phyloP scores from a whole-genome alignment of 2,797 vertebrate species.

The Pipistrellus kuhlii region DNA sequence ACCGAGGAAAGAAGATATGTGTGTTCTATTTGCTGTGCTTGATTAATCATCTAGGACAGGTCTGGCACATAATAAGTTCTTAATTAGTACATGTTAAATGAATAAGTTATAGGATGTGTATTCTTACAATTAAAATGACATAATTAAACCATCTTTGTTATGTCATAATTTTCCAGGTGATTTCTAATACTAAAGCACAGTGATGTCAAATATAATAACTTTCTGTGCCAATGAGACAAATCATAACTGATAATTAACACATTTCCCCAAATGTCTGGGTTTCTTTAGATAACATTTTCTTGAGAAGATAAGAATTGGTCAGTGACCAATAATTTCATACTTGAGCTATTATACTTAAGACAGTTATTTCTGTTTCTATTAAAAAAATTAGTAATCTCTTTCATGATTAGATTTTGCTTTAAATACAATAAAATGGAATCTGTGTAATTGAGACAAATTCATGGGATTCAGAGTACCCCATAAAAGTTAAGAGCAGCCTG shows the following conservation, averaged over 20 bases:
- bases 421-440: background rate
- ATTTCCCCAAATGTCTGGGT: background rate
- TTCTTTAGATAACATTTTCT: conserved; percentile 38
- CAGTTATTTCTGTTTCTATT: conserved; percentile 16
- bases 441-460: background rate
- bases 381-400: background rate
- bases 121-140: conserved; percentile 18
- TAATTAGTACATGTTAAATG: background rate
- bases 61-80: background rate
- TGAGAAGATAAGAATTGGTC: background rate
- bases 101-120: background rate
- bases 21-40: background rate
- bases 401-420: conserved; percentile 14
- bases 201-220: conserved; percentile 6
- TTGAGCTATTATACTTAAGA: background rate
- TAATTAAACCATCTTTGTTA: background rate
- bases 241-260: background rate
- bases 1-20: background rate
- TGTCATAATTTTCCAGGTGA: conserved; percentile 4
- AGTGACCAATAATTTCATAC: conserved; percentile 21
- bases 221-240: background rate
- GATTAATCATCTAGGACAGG: background rate
- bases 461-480: background rate
- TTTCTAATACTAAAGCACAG: conserved; percentile 4
- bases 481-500: background rate